Conservation (phyloP, 2,797 vertebrate genomes). For the Melanotaenia trifasciata region DNA sequence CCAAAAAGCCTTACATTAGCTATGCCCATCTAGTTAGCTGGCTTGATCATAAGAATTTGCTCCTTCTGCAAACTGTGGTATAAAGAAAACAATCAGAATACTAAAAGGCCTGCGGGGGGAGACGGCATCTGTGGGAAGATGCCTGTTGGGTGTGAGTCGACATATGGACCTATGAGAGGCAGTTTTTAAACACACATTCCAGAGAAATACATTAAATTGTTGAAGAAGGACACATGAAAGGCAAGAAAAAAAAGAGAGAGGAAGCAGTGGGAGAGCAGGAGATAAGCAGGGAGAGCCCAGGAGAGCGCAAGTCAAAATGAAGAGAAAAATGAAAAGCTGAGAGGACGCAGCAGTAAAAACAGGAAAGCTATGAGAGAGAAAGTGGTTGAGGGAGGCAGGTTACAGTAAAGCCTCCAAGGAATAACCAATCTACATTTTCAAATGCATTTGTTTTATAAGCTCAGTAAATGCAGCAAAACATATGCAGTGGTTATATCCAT, state of each 20-base stretch:
- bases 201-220: constrained; percentile 64
- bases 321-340: constrained; percentile 64
- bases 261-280: constrained; percentile 52
- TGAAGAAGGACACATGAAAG: constrained; percentile 75
- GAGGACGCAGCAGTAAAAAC: constrained; percentile 48
- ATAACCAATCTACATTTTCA: constrained; percentile 40
- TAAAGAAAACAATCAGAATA: constrained; percentile 19
- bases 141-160: constrained; percentile 16
- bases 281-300: constrained; percentile 70
- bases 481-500: constrained; percentile 1
- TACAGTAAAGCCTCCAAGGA: constrained; percentile 33
- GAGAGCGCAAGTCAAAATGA: constrained; percentile 70
- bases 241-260: constrained; percentile 56
- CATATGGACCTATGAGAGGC: constrained; percentile 68
- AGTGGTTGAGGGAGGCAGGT: constrained; percentile 17
- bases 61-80: constrained; percentile 25
- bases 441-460: constrained; percentile 28
- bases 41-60: constrained; percentile 38
- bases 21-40: constrained; percentile 40
- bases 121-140: constrained; percentile 10
- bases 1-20: constrained; percentile 54
- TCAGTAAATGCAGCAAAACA: constrained; percentile 27
- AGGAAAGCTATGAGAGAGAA: constrained; percentile 38
- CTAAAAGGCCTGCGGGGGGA: constrained; percentile 8
- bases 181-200: constrained; percentile 18